These are phyloP conservation scores for Desmophyllum pertusum DNA, from an alignment of 92 coral and sea anemone species.

Conservation along the genomic window DNA sequence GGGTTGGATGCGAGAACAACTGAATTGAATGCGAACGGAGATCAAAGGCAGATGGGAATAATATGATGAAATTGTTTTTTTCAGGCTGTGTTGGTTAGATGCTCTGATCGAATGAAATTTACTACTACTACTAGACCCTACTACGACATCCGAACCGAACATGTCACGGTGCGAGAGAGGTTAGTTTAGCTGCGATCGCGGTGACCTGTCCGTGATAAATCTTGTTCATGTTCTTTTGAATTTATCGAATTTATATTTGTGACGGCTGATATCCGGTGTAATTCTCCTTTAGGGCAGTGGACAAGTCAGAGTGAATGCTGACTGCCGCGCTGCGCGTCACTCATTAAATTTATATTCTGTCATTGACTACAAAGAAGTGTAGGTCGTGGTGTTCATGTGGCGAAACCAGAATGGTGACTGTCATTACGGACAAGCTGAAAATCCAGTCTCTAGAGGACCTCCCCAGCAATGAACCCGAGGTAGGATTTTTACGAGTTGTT, in stretches of 20 bases:
- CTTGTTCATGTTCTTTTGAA: slow-evolving; percentile 27
- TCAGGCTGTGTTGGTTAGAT: slow-evolving; percentile 35
- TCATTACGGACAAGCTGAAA: slow-evolving; percentile 93
- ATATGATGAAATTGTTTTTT: slow-evolving; percentile 11
- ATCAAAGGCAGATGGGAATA: slow-evolving; percentile 28
- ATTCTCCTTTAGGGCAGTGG: slow-evolving; percentile 78
- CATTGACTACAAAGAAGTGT: slow-evolving; percentile 53
- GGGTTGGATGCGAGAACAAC: slow-evolving; percentile 23
- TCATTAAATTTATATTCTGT: slow-evolving; percentile 64
- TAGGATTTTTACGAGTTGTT: slow-evolving; percentile 29
- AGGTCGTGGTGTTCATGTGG: slow-evolving; percentile 79
- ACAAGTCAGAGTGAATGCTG: slow-evolving; percentile 54
- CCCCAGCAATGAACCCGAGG: slow-evolving; percentile 75
- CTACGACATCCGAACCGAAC: slow-evolving; percentile 16
- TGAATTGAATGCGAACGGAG: background rate
- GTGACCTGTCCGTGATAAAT: slow-evolving; percentile 12
- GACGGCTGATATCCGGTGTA: slow-evolving; percentile 73
- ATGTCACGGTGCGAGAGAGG: slow-evolving; percentile 41
- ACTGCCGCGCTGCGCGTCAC: slow-evolving; percentile 53
- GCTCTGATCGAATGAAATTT: slow-evolving; percentile 34
- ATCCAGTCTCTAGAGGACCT: slow-evolving; percentile 95
- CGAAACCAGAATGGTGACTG: slow-evolving; percentile 84
- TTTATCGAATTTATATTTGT: slow-evolving; percentile 31
- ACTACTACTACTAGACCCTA: slow-evolving; percentile 38
- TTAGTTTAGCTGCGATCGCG: slow-evolving; percentile 32